Conservation (phyloP, 2,888 invertebrate species). For the Patella ulyssiponensis region DNA sequence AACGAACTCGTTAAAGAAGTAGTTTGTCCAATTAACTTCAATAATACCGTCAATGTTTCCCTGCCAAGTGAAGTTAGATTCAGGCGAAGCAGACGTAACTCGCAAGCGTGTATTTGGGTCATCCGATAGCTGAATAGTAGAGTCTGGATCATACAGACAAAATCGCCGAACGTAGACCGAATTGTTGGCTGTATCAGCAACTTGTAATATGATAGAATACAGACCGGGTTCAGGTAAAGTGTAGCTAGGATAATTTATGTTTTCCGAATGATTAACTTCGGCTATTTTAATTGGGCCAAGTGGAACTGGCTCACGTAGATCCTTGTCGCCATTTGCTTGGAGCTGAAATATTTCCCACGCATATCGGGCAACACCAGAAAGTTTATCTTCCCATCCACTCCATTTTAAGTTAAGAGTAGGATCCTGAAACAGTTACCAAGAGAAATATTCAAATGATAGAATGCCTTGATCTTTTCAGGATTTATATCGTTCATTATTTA, state of each 20-base stretch:
- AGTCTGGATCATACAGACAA: slow-evolving; percentile 44
- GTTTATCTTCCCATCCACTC: background rate
- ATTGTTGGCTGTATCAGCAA: slow-evolving; percentile 50
- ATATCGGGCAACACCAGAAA: slow-evolving; percentile 1
- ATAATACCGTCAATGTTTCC: slow-evolving; percentile 26
- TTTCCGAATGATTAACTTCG: background rate
- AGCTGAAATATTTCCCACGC: slow-evolving; percentile 4
- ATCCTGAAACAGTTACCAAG: background rate
- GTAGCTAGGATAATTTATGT: slow-evolving; percentile 20
- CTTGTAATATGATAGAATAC: slow-evolving; percentile 47
- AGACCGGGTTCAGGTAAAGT: slow-evolving; percentile 41
- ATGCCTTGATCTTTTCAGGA: too few species aligned
- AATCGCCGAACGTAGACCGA: slow-evolving; percentile 44
- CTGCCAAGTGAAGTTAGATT: slow-evolving; percentile 46
- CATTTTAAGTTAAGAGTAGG: background rate
- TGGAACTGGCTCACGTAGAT: background rate
- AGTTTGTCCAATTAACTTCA: slow-evolving; percentile 36
- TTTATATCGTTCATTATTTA: too few species aligned
- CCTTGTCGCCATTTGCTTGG: background rate
- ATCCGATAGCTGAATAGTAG: slow-evolving; percentile 33
- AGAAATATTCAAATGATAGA: too few species aligned
- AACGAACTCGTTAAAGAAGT: slow-evolving; percentile 43
- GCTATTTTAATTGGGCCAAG: background rate
- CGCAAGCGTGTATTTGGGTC: slow-evolving; percentile 28
- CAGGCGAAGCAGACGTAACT: slow-evolving; percentile 37